Base-by-base conservation (phyloP, 30 jellyfish, hydroid and myxozoan genomes). In the Calvadosia cruxmelitensis region DNA sequence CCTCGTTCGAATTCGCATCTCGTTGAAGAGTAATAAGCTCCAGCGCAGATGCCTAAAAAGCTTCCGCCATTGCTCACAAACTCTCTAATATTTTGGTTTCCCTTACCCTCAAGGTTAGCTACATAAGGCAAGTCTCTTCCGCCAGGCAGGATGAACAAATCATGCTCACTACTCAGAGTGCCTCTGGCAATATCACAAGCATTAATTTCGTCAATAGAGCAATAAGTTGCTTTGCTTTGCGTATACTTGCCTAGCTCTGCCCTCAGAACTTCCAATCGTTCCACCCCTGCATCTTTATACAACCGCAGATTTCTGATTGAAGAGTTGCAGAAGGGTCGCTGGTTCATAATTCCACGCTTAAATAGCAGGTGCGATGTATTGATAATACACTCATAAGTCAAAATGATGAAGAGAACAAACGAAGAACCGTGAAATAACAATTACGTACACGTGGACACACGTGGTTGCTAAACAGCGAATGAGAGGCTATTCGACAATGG, bases 1-100 rank as follows among this genome's bases (percentile, higher is more conserved):
- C 85, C 92, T 65, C 68, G 64, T 64, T 86, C 94, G 79, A 86
- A 87, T 16, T 36, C 80, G 50, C 91, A 86, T 5, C 10, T 20
- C 20, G 57, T 5, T 5, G 57, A 42, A 5, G 57, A 10, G 57
- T 42, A 57, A 57, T 57, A 57, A 27, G 27, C 12, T 23, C 69
- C 69, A 27, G 69, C 69, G 27, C 69, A 57, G 27, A 57, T 57
- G 5, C 69, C 69, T 23, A 57, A 23, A 27, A 5, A 57, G 12
- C 10, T 27, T 57, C 69, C 69, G 10, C 69, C 69, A 27, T 57
- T 57, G 12, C 24, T 27, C 13, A 57, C 27, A 27, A 57, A 57
- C 12, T 57, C 33, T 16, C 27, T 23, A 3, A 57, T 57, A 23
- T 57, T 57, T 57, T 23, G 13, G 27, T 23, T 57, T 57, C 69